A percentile compares a stretch with the other conserved stretches of the same genome.
Evolutionary conservation across 2,113 vertebrate genomes (phyloP).

Genomic region (Pangasianodon hypophthalmus): DNA sequence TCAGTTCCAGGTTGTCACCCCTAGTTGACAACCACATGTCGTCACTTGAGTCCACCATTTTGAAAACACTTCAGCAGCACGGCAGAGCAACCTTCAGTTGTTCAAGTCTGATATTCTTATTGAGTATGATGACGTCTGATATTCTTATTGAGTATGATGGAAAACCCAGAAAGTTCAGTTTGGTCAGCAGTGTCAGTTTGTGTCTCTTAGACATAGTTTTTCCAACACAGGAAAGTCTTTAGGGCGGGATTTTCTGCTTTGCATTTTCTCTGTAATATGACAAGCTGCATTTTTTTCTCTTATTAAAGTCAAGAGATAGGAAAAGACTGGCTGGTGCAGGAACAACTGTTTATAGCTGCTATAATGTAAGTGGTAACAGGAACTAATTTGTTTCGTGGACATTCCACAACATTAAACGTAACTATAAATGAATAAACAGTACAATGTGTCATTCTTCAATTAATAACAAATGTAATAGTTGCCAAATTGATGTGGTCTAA

Average conservation of each 20-base stretch:
- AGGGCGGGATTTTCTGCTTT: not conserved
- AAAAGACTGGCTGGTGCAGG: not conserved
- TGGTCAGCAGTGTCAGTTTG: not conserved
- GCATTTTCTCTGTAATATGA: not conserved
- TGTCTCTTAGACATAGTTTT: not conserved
- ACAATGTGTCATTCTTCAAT: not conserved
- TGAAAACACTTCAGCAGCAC: not conserved
- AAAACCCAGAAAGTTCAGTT: not conserved
- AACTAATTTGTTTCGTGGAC: not conserved
- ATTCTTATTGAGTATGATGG: not conserved
- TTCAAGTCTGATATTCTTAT: not conserved
- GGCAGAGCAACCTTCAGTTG: not conserved
- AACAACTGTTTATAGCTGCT: not conserved
- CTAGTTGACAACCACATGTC: not conserved
- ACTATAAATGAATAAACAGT: constrained; percentile 5
- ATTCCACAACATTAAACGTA: not conserved
- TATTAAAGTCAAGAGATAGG: not conserved
- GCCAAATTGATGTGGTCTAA: not conserved
- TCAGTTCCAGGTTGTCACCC: not conserved
- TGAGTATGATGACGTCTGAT: not conserved
- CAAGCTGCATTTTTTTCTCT: not conserved
- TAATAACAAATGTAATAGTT: not conserved
- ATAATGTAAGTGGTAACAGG: not conserved
- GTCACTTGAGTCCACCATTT: not conserved
- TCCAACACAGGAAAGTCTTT: not conserved